Base-by-base conservation (phyloP, 2,113 vertebrate genomes). In the Jacana jacana region DNA sequence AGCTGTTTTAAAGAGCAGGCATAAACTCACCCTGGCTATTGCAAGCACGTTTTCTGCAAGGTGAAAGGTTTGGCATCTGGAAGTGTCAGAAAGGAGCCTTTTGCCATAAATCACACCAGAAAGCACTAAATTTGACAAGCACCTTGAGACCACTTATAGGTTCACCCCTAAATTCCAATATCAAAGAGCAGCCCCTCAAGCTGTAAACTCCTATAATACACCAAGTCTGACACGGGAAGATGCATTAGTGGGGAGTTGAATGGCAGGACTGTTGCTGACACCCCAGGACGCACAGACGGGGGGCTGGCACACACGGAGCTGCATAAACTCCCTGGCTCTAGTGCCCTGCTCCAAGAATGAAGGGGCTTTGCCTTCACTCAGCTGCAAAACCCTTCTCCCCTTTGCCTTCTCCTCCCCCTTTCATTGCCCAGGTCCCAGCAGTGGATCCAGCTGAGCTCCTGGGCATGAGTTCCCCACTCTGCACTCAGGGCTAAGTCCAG, bases 91-190 rank as follows among this genome's bases (percentile, higher is more conserved):
- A 97, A 96, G 65, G 71, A 98, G 64, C 66, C 95, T 95, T 96
- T 96, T 92, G 95, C 96, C 95, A 98, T 98, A 98, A 98, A 98
- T 98, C 98, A 98, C 96, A 81, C 86, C 93, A 89, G 97, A 97
- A 97, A 95, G 83, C 90, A 80, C 94, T 97, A 96, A 86, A 97
- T 97, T 96, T 97, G 97, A 98, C 95, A 97, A 97, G 92, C 17
- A 7, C 81, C 97, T 97, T 93, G 97, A 97, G 97, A 98, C 63
- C 78, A 86, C 70, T 97, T 94, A 94, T 15, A 93, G 78, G 83
- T 96, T 97, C 94, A 97, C 93, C 89, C 96, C 91, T 88, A 92
- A 96, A 97, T 94, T 94, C 97, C 91, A 73, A 72, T 96, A 98
- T 98, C 97, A 98, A 98, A 98, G 96, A 94, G 64, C 84, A 94